phyloP scores from a whole-genome alignment of 2,797 vertebrate species.

The Rhinogobio ventralis region DNA sequence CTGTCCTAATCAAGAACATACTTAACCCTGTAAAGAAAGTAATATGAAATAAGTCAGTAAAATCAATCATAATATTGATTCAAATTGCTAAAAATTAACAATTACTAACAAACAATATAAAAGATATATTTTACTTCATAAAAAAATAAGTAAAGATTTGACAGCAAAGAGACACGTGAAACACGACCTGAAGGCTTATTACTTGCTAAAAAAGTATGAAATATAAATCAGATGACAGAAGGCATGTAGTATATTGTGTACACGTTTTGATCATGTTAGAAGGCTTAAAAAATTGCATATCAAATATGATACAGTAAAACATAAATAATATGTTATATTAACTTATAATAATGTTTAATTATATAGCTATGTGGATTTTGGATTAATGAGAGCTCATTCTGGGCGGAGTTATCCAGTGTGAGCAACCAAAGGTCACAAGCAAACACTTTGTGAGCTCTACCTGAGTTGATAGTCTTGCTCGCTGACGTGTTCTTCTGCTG shows the following conservation, averaged over 20 bases:
- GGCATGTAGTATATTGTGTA: too few relatives aligned
- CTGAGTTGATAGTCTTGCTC: conserved; percentile 63
- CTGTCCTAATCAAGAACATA: neutral
- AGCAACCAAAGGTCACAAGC: neutral
- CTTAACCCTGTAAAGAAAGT: neutral
- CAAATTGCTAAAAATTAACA: too few relatives aligned
- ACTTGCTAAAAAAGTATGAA: too few relatives aligned
- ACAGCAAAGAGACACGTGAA: too few relatives aligned
- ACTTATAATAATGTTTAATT: neutral
- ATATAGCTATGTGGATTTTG: neutral
- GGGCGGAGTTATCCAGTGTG: neutral
- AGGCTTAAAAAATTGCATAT: too few relatives aligned
- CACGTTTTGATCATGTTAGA: neutral
- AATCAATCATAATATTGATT: neutral
- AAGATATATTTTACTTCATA: too few relatives aligned
- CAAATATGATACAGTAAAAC: neutral
- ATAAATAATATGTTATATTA: neutral
- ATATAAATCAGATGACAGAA: too few relatives aligned
- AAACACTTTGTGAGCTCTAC: conserved; percentile 55
- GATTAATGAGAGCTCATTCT: neutral
- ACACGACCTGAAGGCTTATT: too few relatives aligned
- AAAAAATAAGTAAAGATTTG: too few relatives aligned
- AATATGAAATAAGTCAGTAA: neutral
- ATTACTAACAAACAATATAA: too few relatives aligned
- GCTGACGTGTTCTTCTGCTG: conserved; percentile 22